phyloP scores from a whole-genome alignment of 2,113 vertebrate genomes.

The Platycercus adscitus region DNA sequence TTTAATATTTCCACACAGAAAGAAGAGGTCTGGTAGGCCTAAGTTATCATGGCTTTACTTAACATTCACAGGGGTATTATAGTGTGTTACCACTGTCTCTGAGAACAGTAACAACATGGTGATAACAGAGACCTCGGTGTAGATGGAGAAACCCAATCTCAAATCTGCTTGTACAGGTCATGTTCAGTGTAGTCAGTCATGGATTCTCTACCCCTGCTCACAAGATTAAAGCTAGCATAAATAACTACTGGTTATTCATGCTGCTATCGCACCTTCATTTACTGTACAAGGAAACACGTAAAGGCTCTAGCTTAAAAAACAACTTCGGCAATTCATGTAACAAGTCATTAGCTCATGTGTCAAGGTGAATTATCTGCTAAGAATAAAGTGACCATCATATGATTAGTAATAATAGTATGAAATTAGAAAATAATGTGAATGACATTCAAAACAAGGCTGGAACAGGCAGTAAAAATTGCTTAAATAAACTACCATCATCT shows the following conservation, averaged over 20 bases:
- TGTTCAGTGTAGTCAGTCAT: neutral
- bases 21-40: neutral
- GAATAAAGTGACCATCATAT: neutral
- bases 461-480: neutral
- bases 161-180: neutral
- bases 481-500: neutral
- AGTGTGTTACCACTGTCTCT: neutral
- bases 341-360: neutral
- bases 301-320: neutral
- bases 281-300: neutral
- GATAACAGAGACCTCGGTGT: neutral
- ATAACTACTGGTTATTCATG: neutral
- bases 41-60: neutral
- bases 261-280: neutral
- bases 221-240: neutral
- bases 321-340: neutral
- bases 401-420: neutral
- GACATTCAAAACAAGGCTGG: neutral
- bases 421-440: neutral
- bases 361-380: neutral
- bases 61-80: neutral
- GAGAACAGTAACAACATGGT: neutral
- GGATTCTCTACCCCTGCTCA: neutral
- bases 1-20: neutral
- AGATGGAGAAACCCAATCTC: neutral